These are phyloP conservation scores for Bos taurus DNA, from an alignment of 2,113 vertebrate species.

Conservation along the genomic window DNA sequence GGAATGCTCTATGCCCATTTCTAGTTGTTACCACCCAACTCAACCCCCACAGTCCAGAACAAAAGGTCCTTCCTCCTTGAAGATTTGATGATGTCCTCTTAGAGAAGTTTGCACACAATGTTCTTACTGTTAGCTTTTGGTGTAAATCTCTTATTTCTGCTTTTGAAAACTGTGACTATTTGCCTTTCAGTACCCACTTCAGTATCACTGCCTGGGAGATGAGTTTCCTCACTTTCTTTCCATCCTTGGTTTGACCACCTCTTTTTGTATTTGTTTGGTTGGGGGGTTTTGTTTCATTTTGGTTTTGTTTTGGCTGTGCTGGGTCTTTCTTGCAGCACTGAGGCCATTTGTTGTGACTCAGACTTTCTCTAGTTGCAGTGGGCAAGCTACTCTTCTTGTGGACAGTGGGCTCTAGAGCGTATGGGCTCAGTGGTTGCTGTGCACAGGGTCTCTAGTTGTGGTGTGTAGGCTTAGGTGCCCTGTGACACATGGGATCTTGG, in stretches of 20 bases:
- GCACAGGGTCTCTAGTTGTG: neutral
- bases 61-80: neutral
- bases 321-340: neutral
- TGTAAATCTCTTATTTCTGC: neutral
- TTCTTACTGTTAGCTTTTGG: neutral
- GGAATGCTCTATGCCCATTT: neutral
- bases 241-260: neutral
- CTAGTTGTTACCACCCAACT: neutral
- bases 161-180: neutral
- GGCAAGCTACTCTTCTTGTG: neutral
- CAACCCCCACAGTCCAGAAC: neutral
- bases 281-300: neutral
- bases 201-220: neutral
- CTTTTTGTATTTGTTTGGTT: neutral
- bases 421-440: neutral
- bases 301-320: neutral
- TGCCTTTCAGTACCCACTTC: neutral
- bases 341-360: neutral
- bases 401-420: neutral
- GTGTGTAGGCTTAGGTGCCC: neutral
- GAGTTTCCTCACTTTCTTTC: neutral
- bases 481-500: neutral
- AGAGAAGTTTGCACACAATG: neutral
- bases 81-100: neutral
- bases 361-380: neutral